Base-by-base conservation (phyloP, 2,113 vertebrate species). In the Elephas maximus region DNA sequence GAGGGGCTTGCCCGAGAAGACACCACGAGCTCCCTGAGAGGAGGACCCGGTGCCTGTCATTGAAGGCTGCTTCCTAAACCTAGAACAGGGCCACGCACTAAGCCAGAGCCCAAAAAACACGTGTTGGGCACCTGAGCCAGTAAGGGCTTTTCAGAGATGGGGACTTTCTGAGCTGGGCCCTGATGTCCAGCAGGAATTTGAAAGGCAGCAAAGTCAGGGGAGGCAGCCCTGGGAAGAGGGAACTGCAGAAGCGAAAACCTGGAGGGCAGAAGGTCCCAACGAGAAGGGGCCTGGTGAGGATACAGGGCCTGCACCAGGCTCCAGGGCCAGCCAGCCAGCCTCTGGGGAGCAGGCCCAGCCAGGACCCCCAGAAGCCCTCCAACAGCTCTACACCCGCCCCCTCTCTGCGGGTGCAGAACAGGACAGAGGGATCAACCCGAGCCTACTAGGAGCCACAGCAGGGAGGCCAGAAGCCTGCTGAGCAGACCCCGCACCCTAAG, bases 391-490 rank as follows among this genome's bases (percentile, higher is more conserved):
- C 21, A 30, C 89, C 73, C 14, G 37, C 0, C 4, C 67, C 26
- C 30, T 62, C 53, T 26, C 60, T 6, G 60, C 28, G 5, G 18
- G 8, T 5, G 0, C 74, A 60, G 73, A 15, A n/a, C 88, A 41
- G 44, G n/a, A 9, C 57, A 4, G 0, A 2, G n/a, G 26, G n/a
- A 8, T 12, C 9, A 17, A 51, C 8, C 21, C 48, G 37, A 41
- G 73, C 33, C 23, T 0, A 0, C 5, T 5, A 9, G 28, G 8
- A n/a, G 0, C 14, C 76, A 81, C 45, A 12, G 5, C 48, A 8
- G 33, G 28, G 17, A 53, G 0, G 0, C 28, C 24, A 23, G 53
- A 11, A 41, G 51, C 45, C 28, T 10, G 71, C 51, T 7, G 24
- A 6, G 33, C 37, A 20, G 21, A 63, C 53, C 4, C 6, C 80